Percentiles rank a stretch among this genome's conserved stretches.
phyloP scores from a whole-genome alignment of 2,113 vertebrate genomes.

The Oceanites oceanicus region DNA sequence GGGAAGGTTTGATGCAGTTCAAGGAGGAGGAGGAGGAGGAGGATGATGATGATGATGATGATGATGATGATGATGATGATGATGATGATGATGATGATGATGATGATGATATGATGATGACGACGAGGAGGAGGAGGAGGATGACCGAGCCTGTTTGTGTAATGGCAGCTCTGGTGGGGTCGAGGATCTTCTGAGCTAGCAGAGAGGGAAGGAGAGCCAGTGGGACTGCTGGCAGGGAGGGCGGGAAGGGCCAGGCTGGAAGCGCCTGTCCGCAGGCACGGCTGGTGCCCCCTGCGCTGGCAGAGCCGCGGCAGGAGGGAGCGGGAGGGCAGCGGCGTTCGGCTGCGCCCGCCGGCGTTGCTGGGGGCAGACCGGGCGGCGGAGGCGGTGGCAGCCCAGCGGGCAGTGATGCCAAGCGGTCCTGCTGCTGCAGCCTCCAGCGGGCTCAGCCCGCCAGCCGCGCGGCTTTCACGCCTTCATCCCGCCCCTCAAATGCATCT shows the following conservation, averaged over 20 bases:
- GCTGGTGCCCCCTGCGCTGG: too few relatives aligned
- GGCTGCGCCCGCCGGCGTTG: background rate
- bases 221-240: background rate
- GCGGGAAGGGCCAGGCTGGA: background rate
- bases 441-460: background rate
- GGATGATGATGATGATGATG: too few relatives aligned
- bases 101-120: too few relatives aligned
- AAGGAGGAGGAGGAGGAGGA: background rate
- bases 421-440: background rate
- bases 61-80: too few relatives aligned
- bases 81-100: too few relatives aligned
- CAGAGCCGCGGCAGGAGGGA: background rate
- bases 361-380: background rate
- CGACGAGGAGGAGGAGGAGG: background rate
- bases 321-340: background rate
- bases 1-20: too few relatives aligned
- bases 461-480: background rate
- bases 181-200: background rate
- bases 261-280: fast-evolving
- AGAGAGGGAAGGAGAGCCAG: background rate
- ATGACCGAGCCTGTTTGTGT: background rate
- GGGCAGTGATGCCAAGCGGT: background rate
- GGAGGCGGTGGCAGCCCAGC: background rate
- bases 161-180: fast-evolving
- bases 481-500: fast-evolving